Evolutionary conservation across 2,113 vertebrate genomes (phyloP).

Genomic region (Tupaia tana): DNA sequence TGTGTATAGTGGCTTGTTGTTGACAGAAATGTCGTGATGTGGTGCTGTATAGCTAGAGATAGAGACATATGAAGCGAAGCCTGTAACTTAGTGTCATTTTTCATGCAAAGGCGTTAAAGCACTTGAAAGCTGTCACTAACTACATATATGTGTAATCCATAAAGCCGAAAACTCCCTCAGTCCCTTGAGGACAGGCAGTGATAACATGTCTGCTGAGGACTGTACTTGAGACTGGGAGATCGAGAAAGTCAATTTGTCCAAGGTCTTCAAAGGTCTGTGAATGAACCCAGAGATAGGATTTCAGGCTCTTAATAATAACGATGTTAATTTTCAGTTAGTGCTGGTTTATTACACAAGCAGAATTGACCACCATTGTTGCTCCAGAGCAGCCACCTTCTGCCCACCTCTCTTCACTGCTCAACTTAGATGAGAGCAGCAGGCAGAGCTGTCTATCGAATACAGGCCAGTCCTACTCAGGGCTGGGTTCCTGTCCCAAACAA

Average conservation of each 20-base stretch:
- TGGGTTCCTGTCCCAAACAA: not conserved
- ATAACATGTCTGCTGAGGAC: not conserved
- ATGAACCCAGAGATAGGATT: not conserved
- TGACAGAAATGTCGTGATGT: too few relatives aligned
- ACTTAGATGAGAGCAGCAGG: not conserved
- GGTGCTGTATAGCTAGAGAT: too few relatives aligned
- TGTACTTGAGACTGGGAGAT: not conserved
- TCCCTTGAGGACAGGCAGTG: not conserved
- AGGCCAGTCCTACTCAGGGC: not conserved
- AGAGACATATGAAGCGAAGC: not conserved
- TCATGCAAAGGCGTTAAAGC: not conserved
- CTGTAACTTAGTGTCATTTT: not conserved
- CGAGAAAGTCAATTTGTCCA: not conserved
- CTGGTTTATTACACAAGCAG: not conserved
- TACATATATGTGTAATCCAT: not conserved
- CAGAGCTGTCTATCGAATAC: not conserved
- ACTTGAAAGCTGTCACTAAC: not conserved
- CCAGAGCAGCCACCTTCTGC: rapidly evolving
- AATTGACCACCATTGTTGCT: rapidly evolving
- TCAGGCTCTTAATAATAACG: not conserved
- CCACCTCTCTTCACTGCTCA: not conserved
- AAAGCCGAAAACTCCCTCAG: not conserved
- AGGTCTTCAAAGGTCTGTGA: not conserved
- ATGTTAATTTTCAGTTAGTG: rapidly evolving
- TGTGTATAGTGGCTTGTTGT: too few relatives aligned